Conservation (phyloP, 2,888 invertebrate genomes). For the Spodoptera littoralis region DNA sequence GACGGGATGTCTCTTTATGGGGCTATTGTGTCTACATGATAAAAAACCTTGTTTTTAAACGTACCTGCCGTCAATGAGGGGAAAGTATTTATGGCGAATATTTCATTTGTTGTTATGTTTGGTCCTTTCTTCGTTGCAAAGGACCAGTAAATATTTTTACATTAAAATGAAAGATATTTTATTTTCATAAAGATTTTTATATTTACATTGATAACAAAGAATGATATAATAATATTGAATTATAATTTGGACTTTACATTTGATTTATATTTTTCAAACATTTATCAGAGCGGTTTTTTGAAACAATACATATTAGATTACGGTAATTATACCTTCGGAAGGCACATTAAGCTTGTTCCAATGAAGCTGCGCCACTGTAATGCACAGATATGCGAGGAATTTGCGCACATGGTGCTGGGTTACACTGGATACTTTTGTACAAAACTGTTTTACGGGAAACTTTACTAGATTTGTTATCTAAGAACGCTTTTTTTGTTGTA, state of each 20-base stretch:
- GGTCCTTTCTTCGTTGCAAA: constrained; percentile 4
- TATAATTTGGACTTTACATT: too few relatives aligned
- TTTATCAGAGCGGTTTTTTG: too few relatives aligned
- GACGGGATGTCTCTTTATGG: constrained; percentile 81
- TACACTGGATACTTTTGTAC: constrained; percentile 58
- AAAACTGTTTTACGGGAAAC: constrained; percentile 34
- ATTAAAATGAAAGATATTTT: background rate
- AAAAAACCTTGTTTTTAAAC: constrained; percentile 67
- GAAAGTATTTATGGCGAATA: constrained; percentile 37
- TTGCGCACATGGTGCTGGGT: constrained; percentile 65
- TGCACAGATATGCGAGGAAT: constrained; percentile 75
- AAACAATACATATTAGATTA: too few relatives aligned
- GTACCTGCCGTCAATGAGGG: constrained; percentile 52
- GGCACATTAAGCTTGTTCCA: constrained; percentile 52
- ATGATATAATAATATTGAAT: too few relatives aligned
- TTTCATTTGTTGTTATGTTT: constrained; percentile 37
- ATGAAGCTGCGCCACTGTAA: constrained; percentile 49
- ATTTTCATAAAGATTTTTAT: too few relatives aligned
- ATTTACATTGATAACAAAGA: background rate
- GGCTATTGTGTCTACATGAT: constrained; percentile 81
- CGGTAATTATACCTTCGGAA: constrained; percentile 4
- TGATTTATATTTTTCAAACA: too few relatives aligned
- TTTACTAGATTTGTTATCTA: background rate
- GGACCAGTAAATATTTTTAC: constrained; percentile 1
- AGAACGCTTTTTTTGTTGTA: too few relatives aligned